Base-by-base conservation (phyloP, 2,113 vertebrate genomes). In the Calidris pugnax region DNA sequence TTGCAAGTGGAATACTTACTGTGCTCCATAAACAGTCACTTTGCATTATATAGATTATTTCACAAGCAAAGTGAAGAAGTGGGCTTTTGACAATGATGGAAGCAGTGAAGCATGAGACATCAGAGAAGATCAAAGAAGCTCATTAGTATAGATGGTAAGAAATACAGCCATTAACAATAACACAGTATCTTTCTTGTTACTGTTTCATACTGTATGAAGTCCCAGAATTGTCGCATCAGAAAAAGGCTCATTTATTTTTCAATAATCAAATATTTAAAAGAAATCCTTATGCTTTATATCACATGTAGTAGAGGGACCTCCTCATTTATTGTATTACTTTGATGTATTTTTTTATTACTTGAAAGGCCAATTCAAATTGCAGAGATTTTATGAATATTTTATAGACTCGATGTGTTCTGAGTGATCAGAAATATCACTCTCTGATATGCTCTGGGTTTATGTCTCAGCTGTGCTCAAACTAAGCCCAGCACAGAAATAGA, bases 321-420 rank as follows among this genome's bases (percentile, higher is more conserved):
- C 39, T 85, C 60, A 67, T 87, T 96, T 82, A 82, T 74, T 85
- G 66, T 60, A 48, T 78, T 78, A 56, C 81, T 96, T 96, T 96
- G 87, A 95, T 93, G 64, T 62, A 39, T 48, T 74, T 89, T 95
- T 92, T 82, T 85, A n/a, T 87, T 66, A 79, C 78, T 95, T 95
- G 87, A 95, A 94, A 95, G 63, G n/a, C 53, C 81, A 87, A 90
- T 90, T 94, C 71, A 76, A 77, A 87, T 83, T 86, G 66, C 77
- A 72, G 76, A 71, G 39, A 50, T 85, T 95, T 89, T 66, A 94
- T 87, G 51, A 96, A 94, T 95, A 85, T 95, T 97, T 95, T 89
- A 96, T 67, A 39, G 60, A 32, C 64, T 76, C 0, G 0, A 43
- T 66, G 48, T 66, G 41, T 82, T 94, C 78, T 66, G 37, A 91